Percentiles rank a stretch among this genome's conserved stretches.
Evolutionary conservation across 1,140 invertebrate genomes (phyloP).

Genomic region (Drosophila micromelanica): DNA sequence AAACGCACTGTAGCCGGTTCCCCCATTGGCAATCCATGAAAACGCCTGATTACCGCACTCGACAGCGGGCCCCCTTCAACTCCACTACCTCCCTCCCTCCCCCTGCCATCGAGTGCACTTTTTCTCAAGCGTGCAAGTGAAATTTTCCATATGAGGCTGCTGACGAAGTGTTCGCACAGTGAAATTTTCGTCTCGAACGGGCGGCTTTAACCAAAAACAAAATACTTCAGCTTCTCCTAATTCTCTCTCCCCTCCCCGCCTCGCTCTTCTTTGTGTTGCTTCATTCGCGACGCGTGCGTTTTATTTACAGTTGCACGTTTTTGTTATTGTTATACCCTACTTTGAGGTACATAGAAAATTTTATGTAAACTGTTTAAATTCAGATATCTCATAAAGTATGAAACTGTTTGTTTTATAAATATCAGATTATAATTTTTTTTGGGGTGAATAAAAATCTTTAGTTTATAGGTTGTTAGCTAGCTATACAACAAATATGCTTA

Average conservation of each 20-base stretch:
- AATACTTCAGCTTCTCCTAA: conserved; percentile 18
- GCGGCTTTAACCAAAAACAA: conserved; percentile 19
- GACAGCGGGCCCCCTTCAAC: conserved; percentile 42
- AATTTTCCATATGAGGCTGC: conserved; percentile 77
- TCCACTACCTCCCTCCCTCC: neutral
- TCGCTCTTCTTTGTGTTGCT: conserved; percentile 19
- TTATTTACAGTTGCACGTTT: conserved; percentile 68
- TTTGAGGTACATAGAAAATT: neutral
- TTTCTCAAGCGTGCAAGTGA: conserved; percentile 79
- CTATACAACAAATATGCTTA: too few relatives aligned
- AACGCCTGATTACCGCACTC: conserved; percentile 72
- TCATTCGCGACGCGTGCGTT: conserved; percentile 59
- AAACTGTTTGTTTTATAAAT: too few relatives aligned
- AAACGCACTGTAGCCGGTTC: conserved; percentile 63
- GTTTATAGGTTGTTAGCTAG: too few relatives aligned
- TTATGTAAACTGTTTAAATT: too few relatives aligned
- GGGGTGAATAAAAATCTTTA: too few relatives aligned
- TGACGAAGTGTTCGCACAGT: conserved; percentile 48
- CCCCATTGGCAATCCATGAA: conserved; percentile 37
- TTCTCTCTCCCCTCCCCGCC: neutral
- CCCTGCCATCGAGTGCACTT: conserved; percentile 52
- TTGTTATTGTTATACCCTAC: conserved; percentile 64
- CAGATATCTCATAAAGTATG: too few relatives aligned
- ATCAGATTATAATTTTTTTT: too few relatives aligned
- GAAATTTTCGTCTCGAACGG: conserved; percentile 70